Evolutionary conservation across 2,888 invertebrate genomes (phyloP), one percentile per base, ranked within the genome.

Genomic region (Halocaridina rubra): DNA sequence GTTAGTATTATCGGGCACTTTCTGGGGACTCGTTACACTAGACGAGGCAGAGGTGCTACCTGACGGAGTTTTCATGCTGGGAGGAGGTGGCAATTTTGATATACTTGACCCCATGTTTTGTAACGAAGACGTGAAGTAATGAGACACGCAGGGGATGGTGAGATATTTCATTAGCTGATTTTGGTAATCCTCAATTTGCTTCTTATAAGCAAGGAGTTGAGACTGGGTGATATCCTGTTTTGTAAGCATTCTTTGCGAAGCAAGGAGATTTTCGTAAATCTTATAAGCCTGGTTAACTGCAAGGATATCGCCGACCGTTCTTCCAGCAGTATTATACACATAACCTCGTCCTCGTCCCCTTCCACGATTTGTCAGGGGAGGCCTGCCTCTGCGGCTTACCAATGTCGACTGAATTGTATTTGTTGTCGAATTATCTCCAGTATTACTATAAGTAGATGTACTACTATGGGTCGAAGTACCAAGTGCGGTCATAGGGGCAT

Each of bases 211-310:
- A 32, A 72, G 75, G 2, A 46, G n/a, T n/a, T 33, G 39, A 19
- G 53, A 39, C 5, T 61, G 76, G 59, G 80, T 80, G 29, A 82
- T 74, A 24, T 69, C 74, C 32, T 85, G 80, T 19, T 71, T 80
- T 46, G 77, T 85, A 1, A 87, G 33, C 22, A 80, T 4, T 8
- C 82, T 78, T 24, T 85, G 87, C 0, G 77, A 46, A 16, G 76
- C 77, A 64, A 84, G 61, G 32, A 87, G 39, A 39, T 80, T 87
- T 33, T 85, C 85, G 57, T 87, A 87, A 16, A 84, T 64, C n/a
- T 80, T 76, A n/a, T 87, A 87, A 3, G 87, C 87, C 30, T 84
- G 82, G 13, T 85, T 85, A 8, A 85, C 81, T 13, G 80, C 82
- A 13, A 76, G 4, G n/a, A 67, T 59, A 24, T 80, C 61, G 4